A percentile compares a stretch with the other conserved stretches of the same genome.
Conservation (phyloP, 2,888 invertebrate genomes). For the Ophion costatus region DNA sequence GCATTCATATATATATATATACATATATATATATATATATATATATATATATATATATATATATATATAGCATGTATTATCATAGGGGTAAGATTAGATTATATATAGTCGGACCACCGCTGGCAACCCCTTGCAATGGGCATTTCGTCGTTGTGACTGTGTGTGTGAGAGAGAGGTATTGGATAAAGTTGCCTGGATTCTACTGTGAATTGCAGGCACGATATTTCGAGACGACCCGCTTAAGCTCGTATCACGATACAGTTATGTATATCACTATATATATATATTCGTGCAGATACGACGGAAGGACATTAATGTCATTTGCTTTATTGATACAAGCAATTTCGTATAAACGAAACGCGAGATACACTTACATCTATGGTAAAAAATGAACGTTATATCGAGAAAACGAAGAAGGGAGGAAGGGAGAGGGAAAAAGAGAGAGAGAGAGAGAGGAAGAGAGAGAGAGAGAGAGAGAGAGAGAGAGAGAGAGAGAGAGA, state of each 20-base stretch:
- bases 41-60: slow-evolving; percentile 23
- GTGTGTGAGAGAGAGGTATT: not conserved
- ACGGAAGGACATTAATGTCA: slow-evolving; percentile 59
- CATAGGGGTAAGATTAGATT: slow-evolving; percentile 53
- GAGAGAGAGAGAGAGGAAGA: not conserved
- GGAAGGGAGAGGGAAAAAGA: not conserved
- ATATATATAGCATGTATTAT: slow-evolving; percentile 70
- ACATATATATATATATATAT: slow-evolving; percentile 62
- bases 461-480: not conserved
- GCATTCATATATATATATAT: slow-evolving; percentile 41
- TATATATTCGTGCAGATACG: slow-evolving; percentile 8
- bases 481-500: not conserved
- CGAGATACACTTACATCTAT: slow-evolving; percentile 39
- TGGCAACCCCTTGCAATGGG: slow-evolving; percentile 39
- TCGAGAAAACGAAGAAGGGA: not conserved
- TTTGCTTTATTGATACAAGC: slow-evolving; percentile 68
- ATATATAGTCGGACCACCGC: slow-evolving; percentile 30
- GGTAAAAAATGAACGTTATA: slow-evolving; percentile 38
- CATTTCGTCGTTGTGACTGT: slow-evolving; percentile 20
- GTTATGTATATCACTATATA: slow-evolving; percentile 2
- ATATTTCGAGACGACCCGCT: slow-evolving; percentile 43
- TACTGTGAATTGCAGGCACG: slow-evolving; percentile 21
- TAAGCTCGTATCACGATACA: slow-evolving; percentile 44
- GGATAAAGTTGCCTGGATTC: slow-evolving; percentile 32
- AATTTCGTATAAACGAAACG: slow-evolving; percentile 65